These are phyloP conservation scores for Tryphoninae sp. DNA, from an alignment of 2,888 invertebrate species.

Conservation along the genomic window DNA sequence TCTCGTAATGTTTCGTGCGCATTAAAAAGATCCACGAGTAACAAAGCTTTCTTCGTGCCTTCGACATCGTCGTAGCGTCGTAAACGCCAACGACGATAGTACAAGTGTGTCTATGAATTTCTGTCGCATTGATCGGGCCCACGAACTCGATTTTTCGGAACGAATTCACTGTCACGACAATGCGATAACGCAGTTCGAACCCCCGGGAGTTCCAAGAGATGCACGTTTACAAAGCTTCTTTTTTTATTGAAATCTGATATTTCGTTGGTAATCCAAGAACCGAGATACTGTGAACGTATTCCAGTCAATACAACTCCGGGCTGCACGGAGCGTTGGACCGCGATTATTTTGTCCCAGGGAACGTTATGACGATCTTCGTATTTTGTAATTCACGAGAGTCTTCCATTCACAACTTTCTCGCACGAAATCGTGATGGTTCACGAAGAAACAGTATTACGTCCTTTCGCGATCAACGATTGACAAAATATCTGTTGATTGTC, in stretches of 20 bases:
- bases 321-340: slow-evolving; percentile 71
- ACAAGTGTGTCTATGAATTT: slow-evolving; percentile 62
- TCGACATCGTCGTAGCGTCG: slow-evolving; percentile 64
- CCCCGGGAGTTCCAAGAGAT: not conserved
- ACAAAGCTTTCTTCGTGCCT: slow-evolving; percentile 57
- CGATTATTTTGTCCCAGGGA: slow-evolving; percentile 71
- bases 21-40: slow-evolving; percentile 36
- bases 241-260: slow-evolving; percentile 5
- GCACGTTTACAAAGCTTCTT: not conserved
- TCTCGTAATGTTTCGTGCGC: slow-evolving; percentile 44
- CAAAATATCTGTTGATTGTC: slow-evolving; percentile 18
- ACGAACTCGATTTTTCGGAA: not conserved
- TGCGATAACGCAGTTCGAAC: not conserved
- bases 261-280: slow-evolving; percentile 18
- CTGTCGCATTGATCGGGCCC: slow-evolving; percentile 60
- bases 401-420: not conserved
- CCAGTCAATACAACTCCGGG: slow-evolving; percentile 76
- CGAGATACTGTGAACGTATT: slow-evolving; percentile 22
- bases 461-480: not conserved
- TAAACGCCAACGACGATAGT: slow-evolving; percentile 35
- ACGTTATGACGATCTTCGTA: not conserved
- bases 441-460: too few species aligned
- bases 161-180: not conserved
- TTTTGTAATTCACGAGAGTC: not conserved
- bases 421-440: not conserved